Evolutionary conservation across 2,797 vertebrate species (phyloP).

Genomic region (Fistularia commersonii): DNA sequence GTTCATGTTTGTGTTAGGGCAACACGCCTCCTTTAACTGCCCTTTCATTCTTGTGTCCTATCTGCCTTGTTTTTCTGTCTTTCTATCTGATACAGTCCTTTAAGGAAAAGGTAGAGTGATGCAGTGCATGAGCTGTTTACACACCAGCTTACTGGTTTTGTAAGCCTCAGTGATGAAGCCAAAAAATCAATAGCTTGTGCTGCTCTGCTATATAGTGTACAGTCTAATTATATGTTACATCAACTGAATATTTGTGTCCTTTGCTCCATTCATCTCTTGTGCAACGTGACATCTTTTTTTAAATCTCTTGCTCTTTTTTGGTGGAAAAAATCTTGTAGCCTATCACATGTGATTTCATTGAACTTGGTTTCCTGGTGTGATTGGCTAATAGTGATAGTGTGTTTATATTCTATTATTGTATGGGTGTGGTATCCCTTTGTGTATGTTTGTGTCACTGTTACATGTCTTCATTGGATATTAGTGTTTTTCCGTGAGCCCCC

Average conservation of each 20-base stretch:
- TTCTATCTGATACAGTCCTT: constrained; percentile 88
- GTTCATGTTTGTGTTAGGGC: constrained; percentile 36
- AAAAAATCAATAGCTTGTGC: constrained; percentile 66
- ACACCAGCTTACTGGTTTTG: constrained; percentile 63
- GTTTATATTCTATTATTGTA: constrained; percentile 27
- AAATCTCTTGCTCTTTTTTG: constrained; percentile 17
- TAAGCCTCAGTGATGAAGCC: constrained; percentile 32
- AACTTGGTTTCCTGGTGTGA: constrained; percentile 38
- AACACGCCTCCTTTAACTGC: constrained; percentile 48
- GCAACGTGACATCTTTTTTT: constrained; percentile 31
- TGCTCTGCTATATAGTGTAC: constrained; percentile 46
- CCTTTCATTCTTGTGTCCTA: constrained; percentile 68
- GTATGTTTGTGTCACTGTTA: constrained; percentile 17
- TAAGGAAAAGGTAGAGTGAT: constrained; percentile 97
- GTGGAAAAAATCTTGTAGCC: constrained; percentile 42
- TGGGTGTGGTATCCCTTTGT: constrained; percentile 24
- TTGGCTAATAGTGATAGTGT: constrained; percentile 26
- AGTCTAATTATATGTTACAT: constrained; percentile 34
- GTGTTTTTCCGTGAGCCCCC: constrained; percentile 26
- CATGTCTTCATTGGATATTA: constrained; percentile 10
- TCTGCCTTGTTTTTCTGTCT: constrained; percentile 59
- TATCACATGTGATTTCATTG: constrained; percentile 38
- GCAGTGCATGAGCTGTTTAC: constrained; percentile 67
- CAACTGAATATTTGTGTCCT: constrained; percentile 46
- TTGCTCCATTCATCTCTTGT: constrained; percentile 43